phyloP scores from a whole-genome alignment of 2,797 vertebrate species.

The Pteronotus mesoamericanus region DNA sequence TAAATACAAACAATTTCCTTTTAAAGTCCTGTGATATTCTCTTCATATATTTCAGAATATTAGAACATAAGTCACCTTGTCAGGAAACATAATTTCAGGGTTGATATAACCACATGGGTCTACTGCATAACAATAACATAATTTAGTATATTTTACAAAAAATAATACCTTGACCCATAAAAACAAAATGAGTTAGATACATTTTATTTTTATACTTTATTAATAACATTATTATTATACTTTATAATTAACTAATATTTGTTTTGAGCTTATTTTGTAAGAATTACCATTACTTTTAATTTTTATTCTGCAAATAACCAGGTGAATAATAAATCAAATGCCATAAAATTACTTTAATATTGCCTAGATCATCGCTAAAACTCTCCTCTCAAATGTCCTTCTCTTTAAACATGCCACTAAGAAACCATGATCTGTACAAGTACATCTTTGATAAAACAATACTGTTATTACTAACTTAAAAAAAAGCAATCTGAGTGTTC shows the following conservation, averaged over 20 bases:
- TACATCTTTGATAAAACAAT: not conserved
- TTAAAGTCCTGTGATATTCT: not conserved
- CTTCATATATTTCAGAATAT: not conserved
- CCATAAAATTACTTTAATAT: not conserved
- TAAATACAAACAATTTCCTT: not conserved
- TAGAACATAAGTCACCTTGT: not conserved
- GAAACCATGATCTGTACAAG: not conserved
- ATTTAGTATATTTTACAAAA: constrained; percentile 18
- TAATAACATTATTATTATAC: not conserved
- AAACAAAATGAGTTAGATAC: not conserved
- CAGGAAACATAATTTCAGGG: not conserved
- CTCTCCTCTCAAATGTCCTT: not conserved
- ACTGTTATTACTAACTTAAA: not conserved
- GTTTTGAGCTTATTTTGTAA: not conserved
- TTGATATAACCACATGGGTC: not conserved
- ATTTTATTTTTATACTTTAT: not conserved
- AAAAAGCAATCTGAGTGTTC: not conserved
- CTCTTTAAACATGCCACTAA: not conserved
- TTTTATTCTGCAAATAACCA: not conserved
- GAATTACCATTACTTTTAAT: not conserved
- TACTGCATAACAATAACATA: not conserved
- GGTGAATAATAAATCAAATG: not conserved
- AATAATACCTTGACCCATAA: not conserved
- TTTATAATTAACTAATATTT: not conserved
- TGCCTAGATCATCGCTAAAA: not conserved